phyloP scores from a whole-genome alignment of 2,888 invertebrate species.

The Spodoptera exigua region DNA sequence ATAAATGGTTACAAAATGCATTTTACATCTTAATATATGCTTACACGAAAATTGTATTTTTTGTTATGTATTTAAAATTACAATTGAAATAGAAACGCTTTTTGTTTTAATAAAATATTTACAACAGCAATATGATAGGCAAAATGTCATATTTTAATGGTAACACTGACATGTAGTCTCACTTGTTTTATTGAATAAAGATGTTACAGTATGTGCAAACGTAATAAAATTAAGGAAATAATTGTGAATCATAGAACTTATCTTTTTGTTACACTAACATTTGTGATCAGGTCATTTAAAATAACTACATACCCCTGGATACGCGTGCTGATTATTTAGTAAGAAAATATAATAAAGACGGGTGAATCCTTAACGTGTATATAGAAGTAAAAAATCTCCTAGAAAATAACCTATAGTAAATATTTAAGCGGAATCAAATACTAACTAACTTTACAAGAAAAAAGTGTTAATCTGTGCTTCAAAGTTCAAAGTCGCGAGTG shows the following conservation, averaged over 20 bases:
- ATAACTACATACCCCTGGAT: constrained; percentile 17
- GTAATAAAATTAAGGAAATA: neutral
- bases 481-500: neutral
- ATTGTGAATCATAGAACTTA: constrained; percentile 16
- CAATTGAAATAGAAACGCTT: too few species aligned
- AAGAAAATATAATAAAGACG: constrained; percentile 32
- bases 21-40: too few species aligned
- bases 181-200: too few species aligned
- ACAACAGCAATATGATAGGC: too few species aligned
- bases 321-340: constrained; percentile 27
- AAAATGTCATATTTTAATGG: too few species aligned
- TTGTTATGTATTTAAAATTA: too few species aligned
- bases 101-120: too few species aligned
- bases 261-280: too few species aligned
- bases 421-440: constrained; percentile 19
- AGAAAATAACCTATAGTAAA: constrained; percentile 10
- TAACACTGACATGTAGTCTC: too few species aligned
- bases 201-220: too few species aligned
- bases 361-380: constrained; percentile 40
- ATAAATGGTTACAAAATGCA: too few species aligned
- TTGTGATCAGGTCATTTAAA: constrained; percentile 18
- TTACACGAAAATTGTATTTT: too few species aligned
- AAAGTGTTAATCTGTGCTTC: neutral
- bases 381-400: constrained; percentile 10
- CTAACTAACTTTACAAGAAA: constrained; percentile 12